A percentile compares a stretch with the other conserved stretches of the same genome.
Conservation (phyloP, 2,113 vertebrate genomes). For the Balaenoptera acutorostrata region DNA sequence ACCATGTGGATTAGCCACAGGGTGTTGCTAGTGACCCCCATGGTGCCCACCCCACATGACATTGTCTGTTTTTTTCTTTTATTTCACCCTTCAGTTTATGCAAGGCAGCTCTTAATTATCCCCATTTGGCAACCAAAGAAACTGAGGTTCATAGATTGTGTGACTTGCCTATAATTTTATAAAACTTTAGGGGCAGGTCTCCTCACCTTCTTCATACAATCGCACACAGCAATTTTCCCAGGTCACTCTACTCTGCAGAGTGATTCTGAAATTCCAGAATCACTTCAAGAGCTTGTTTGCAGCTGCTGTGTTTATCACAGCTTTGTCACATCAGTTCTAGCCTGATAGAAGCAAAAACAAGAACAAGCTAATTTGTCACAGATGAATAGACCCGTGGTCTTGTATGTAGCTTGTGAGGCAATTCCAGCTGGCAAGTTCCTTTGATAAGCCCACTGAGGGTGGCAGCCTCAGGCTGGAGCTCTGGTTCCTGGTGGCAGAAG, state of each 20-base stretch:
- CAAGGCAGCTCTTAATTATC: not conserved
- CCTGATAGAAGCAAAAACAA: not conserved
- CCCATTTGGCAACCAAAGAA: not conserved
- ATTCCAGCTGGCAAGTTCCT: not conserved
- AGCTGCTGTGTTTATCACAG: not conserved
- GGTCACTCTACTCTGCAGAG: not conserved
- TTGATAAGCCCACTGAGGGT: not conserved
- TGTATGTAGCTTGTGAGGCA: not conserved
- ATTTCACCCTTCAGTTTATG: not conserved
- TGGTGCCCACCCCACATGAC: accelerated
- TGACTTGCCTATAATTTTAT: not conserved
- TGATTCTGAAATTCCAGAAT: not conserved
- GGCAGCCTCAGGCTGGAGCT: not conserved
- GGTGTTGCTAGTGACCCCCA: not conserved
- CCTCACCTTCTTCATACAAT: not conserved
- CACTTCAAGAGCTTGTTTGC: not conserved
- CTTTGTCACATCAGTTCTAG: not conserved
- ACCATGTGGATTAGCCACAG: not conserved
- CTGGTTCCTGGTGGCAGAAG: not conserved
- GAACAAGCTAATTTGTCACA: not conserved
- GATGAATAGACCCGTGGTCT: accelerated
- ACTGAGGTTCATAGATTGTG: not conserved
- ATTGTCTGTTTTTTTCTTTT: not conserved
- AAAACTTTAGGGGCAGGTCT: not conserved
- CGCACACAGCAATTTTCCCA: no score